Evolutionary conservation across 2,888 invertebrate species (phyloP).

Genomic region (Ditylenchus weischeri): DNA sequence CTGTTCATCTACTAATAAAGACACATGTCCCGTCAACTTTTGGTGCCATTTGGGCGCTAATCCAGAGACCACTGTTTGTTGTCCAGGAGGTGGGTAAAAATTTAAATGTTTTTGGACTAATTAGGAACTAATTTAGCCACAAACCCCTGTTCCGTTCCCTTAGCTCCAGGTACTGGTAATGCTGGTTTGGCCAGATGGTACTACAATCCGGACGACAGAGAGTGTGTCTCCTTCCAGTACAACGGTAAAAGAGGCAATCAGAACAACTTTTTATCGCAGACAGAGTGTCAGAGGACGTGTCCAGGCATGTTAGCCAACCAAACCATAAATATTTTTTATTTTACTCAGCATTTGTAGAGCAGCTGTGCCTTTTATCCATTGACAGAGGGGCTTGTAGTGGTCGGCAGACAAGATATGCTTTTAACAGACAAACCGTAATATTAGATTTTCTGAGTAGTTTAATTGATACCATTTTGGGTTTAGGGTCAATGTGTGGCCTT

Average conservation of each 20-base stretch:
- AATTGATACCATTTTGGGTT: slow-evolving; percentile 12
- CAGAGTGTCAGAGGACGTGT: slow-evolving; percentile 56
- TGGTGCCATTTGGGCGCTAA: slow-evolving; percentile 58
- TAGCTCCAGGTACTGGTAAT: slow-evolving; percentile 58
- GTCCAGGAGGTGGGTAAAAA: slow-evolving; percentile 47
- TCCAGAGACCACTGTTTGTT: slow-evolving; percentile 57
- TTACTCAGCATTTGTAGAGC: slow-evolving; percentile 40
- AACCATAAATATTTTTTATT: slow-evolving; percentile 18
- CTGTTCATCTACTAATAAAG: slow-evolving; percentile 56
- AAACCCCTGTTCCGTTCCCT: slow-evolving; percentile 58
- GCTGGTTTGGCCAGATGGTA: slow-evolving; percentile 48
- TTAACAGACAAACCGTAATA: slow-evolving; percentile 52
- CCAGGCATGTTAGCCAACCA: slow-evolving; percentile 48
- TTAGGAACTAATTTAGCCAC: slow-evolving; percentile 44
- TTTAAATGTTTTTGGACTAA: not conserved
- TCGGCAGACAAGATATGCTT: slow-evolving; percentile 55
- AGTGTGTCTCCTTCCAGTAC: slow-evolving; percentile 58
- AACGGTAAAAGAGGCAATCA: slow-evolving; percentile 56
- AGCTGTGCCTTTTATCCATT: slow-evolving; percentile 55
- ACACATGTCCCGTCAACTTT: slow-evolving; percentile 40
- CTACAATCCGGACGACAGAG: slow-evolving; percentile 57
- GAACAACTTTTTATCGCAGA: slow-evolving; percentile 55
- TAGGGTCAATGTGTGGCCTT: slow-evolving; percentile 55
- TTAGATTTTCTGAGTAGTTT: not conserved
- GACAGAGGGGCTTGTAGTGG: slow-evolving; percentile 56